Base-by-base conservation (phyloP, 2,888 invertebrate genomes). In the Thysanoteuthis rhombus region DNA sequence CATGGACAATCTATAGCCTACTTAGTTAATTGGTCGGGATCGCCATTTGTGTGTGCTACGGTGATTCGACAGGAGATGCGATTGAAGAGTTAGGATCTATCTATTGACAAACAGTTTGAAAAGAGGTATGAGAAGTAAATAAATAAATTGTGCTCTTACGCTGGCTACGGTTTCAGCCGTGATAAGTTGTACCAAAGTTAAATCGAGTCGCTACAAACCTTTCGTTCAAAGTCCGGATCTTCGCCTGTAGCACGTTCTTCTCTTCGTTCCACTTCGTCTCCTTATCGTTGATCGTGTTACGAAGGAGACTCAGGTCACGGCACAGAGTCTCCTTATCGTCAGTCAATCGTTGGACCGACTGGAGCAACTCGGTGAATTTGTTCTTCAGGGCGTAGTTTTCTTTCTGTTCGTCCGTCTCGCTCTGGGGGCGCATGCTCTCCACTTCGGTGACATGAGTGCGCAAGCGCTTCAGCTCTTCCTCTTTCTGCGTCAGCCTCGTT, bases 301-400 rank as follows among this genome's bases (percentile, higher is more conserved):
- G 94, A 6, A 96, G 94, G 92, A 96, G 96, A 89, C 96, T 95
- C 6, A 96, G 94, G 93, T 96, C 96, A 45, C 96, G 95, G 22
- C 94, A 94, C 32, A 96, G 94, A 58, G 95, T 95, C 94, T 96
- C 96, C 93, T 96, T 96, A 92, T 96, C 96, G 28, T 95, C 95
- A 91, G 96, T 95, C 93, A 96, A 95, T n/a, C 94, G 95, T 90
- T 96, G 95, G 25, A 96, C 96, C 93, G 95, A 95, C 90, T 95
- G 95, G 93, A 95, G 95, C 93, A 96, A 94, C 58, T 96, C 96
- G 16, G 94, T 95, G 47, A 92, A 92, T 38, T 92, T 92, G 36
- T 92, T 92, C 45, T 96, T 95, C 40, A 96, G 93, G 19, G 95
- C 95, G 40, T 94, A 94, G 32, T 95, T 95, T 91, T 96, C 96